These are phyloP conservation scores for Apostichopus parvimensis DNA, from an alignment of 35 echinoderm and acorn worm genomes.

Conservation along the genomic window DNA sequence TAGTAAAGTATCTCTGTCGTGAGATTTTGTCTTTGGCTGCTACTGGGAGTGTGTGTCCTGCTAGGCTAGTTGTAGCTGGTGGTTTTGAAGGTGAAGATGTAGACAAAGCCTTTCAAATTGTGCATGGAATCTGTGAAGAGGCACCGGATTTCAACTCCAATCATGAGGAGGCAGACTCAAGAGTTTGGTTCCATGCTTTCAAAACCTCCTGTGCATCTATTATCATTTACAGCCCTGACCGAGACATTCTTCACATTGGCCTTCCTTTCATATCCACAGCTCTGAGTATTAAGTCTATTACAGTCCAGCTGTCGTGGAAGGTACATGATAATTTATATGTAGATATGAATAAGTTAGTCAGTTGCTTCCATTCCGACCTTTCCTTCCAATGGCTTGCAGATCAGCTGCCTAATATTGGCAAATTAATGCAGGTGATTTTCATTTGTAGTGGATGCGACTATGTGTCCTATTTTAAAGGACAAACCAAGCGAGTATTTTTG, in stretches of 20 bases:
- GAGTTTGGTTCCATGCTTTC: constrained; percentile 59
- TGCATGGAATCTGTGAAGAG: not conserved
- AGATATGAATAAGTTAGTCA: constrained; percentile 40
- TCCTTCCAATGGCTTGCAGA: constrained; percentile 33
- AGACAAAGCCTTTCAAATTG: constrained; percentile 54
- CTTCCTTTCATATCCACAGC: constrained; percentile 9
- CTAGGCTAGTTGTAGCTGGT: constrained; percentile 39
- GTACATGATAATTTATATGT: constrained; percentile 49
- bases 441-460: constrained; percentile 73
- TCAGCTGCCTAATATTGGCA: not conserved
- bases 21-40: not conserved
- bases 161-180: constrained; percentile 69
- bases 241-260: constrained; percentile 57
- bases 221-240: constrained; percentile 61
- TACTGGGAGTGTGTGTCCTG: too few species aligned
- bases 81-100: constrained; percentile 60
- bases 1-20: constrained; percentile 28
- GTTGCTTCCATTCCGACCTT: not conserved
- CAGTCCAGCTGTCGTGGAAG: constrained; percentile 43
- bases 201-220: not conserved
- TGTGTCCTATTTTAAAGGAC: constrained; percentile 68
- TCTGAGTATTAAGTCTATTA: not conserved
- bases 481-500: constrained; percentile 45
- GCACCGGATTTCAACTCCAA: constrained; percentile 18
- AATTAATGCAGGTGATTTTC: constrained; percentile 60